Base-by-base conservation (phyloP, 2,113 vertebrate genomes). In the Tauraco erythrolophus region DNA sequence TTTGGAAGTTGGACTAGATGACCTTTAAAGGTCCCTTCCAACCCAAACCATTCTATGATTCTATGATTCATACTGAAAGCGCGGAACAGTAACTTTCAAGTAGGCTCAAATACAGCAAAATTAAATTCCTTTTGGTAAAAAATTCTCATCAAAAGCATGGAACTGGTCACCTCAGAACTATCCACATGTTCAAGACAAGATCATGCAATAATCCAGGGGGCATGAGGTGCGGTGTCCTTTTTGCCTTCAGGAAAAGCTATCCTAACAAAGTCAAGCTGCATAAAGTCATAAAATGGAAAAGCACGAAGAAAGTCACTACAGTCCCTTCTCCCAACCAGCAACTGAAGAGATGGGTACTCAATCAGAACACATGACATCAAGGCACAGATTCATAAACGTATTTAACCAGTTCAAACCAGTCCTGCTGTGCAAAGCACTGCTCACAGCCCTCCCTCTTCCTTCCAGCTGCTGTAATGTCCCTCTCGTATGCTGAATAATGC, bases 371-470 rank as follows among this genome's bases (percentile, higher is more conserved):
- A 18, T 5, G 31, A 62, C 72, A 70, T 35, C 68, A 66, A 92
- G 77, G 69, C 45, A 86, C 27, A 70, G 37, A 88, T 77, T 74
- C 78, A 75, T 53, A 83, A 66, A 75, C 1, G 0, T 45, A 91
- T 54, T 89, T 80, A 88, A 53, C 50, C 58, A 80, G n/a, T 72
- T 80, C 75, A 86, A 90, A 76, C 58, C 39, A 62, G 65, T 54
- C 58, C 86, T 77, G 62, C 70, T 57, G 62, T 5, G n/a, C 58
- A 88, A 75, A 79, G 62, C 68, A 80, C 15, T 50, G 39, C 75
- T 69, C 57, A 28, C 75, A 90, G 66, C 14, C 30, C 28, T 69
- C 24, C 27, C 30, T 61, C 39, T 48, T 48, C 45, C 57, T 53
- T 76, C 53, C 88, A 56, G 66, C 48, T 54, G 66, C 75, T 41